phyloP scores from a whole-genome alignment of 2,113 vertebrate genomes.

The Notechis scutatus region DNA sequence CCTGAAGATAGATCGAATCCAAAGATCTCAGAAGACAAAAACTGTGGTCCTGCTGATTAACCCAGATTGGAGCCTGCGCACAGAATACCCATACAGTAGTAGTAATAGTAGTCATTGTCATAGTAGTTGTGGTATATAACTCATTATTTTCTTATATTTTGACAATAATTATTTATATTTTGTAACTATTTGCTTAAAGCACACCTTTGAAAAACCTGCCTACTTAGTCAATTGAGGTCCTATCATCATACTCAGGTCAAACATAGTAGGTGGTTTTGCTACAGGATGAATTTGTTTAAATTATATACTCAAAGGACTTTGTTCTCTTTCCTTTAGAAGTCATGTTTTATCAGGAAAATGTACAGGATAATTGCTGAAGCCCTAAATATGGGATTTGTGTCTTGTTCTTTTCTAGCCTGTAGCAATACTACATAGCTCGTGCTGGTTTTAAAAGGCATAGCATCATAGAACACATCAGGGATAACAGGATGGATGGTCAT shows the following conservation, averaged over 20 bases:
- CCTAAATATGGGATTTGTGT: background rate
- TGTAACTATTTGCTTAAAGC: background rate
- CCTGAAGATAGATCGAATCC: background rate
- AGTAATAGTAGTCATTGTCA: background rate
- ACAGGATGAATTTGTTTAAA: background rate
- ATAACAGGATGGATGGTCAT: background rate
- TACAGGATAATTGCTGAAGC: background rate
- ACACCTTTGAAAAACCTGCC: background rate
- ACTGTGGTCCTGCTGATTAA: background rate
- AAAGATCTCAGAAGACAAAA: background rate
- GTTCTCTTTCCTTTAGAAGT: background rate
- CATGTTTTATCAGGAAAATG: background rate
- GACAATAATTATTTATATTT: background rate
- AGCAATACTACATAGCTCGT: background rate
- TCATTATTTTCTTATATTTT: background rate
- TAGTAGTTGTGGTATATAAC: background rate
- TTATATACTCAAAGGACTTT: background rate
- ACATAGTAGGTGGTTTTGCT: background rate
- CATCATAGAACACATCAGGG: background rate
- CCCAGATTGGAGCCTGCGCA: background rate
- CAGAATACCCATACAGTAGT: background rate
- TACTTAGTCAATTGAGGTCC: background rate
- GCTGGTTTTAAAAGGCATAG: background rate
- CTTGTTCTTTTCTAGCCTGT: background rate
- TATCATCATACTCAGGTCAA: background rate